A percentile compares a stretch with the other conserved stretches of the same genome.
These are phyloP conservation scores for Semaprochilodus insignis DNA, from an alignment of 2,797 vertebrate genomes.

Conservation along the genomic window DNA sequence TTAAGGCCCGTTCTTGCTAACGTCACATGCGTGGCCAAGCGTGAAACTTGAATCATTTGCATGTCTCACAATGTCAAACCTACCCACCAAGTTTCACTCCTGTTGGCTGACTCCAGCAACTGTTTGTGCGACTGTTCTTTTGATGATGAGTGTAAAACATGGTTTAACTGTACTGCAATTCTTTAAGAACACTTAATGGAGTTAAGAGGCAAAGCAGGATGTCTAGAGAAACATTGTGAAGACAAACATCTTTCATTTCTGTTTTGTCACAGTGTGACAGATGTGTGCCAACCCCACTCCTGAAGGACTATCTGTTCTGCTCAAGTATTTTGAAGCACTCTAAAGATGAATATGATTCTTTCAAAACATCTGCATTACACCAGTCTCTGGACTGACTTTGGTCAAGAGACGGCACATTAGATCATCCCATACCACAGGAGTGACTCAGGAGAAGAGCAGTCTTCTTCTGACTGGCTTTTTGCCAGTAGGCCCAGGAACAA, in stretches of 20 bases:
- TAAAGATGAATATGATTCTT: neutral
- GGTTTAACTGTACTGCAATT: neutral
- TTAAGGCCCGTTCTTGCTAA: no score
- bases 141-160: neutral
- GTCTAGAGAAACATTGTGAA: neutral
- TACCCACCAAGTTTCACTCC: no score
- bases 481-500: neutral
- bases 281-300: neutral
- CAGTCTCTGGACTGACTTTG: neutral
- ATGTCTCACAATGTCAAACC: no score
- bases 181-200: neutral
- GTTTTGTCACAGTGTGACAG: neutral
- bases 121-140: neutral
- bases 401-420: neutral
- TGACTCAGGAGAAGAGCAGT: neutral
- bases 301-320: neutral
- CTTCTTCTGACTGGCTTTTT: slow-evolving; percentile 3
- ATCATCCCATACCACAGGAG: neutral
- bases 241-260: neutral
- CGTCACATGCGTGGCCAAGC: no score
- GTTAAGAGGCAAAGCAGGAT: neutral
- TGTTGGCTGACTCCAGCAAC: no score
- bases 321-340: neutral
- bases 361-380: neutral
- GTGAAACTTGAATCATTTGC: no score